Conservation (phyloP, 23 tunicate genomes). For the Halocynthia roretzi region DNA sequence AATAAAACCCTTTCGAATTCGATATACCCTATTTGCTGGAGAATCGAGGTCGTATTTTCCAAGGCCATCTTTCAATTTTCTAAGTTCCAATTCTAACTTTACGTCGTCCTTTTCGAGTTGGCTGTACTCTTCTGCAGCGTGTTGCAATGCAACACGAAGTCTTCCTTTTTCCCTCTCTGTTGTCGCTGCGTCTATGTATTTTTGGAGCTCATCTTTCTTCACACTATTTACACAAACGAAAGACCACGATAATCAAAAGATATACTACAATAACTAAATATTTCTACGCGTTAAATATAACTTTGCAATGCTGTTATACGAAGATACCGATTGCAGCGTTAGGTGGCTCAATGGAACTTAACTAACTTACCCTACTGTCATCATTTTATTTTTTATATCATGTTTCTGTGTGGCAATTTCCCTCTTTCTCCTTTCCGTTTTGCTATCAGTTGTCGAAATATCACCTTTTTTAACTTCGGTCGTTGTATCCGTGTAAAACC, state of each 20-base stretch:
- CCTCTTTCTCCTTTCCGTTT: not conserved
- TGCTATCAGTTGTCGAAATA: not conserved
- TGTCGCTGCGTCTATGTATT: slow-evolving; percentile 20
- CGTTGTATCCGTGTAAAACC: too few species aligned
- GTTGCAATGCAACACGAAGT: slow-evolving; percentile 2
- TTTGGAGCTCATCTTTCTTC: slow-evolving; percentile 23
- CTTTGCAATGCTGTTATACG: too few species aligned
- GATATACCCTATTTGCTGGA: slow-evolving; percentile 4
- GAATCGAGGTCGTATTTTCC: not conserved
- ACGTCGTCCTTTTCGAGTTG: slow-evolving; percentile 19
- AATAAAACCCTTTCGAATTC: too few species aligned
- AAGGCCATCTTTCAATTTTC: slow-evolving; percentile 8
- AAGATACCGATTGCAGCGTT: too few species aligned
- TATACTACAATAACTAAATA: too few species aligned
- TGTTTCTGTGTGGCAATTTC: slow-evolving; percentile 9
- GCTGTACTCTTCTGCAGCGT: slow-evolving; percentile 11
- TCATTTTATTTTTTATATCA: slow-evolving; percentile 11
- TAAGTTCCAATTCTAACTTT: slow-evolving; percentile 11
- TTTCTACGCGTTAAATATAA: too few species aligned
- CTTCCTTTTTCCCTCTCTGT: slow-evolving; percentile 17
- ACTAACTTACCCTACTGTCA: slow-evolving; percentile 12
- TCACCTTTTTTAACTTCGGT: not conserved
- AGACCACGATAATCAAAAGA: not conserved
- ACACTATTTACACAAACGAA: slow-evolving; percentile 1
- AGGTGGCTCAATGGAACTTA: not conserved